Evolutionary conservation across 1,140 invertebrate genomes (phyloP).

Genomic region (Ectropis grisescens): DNA sequence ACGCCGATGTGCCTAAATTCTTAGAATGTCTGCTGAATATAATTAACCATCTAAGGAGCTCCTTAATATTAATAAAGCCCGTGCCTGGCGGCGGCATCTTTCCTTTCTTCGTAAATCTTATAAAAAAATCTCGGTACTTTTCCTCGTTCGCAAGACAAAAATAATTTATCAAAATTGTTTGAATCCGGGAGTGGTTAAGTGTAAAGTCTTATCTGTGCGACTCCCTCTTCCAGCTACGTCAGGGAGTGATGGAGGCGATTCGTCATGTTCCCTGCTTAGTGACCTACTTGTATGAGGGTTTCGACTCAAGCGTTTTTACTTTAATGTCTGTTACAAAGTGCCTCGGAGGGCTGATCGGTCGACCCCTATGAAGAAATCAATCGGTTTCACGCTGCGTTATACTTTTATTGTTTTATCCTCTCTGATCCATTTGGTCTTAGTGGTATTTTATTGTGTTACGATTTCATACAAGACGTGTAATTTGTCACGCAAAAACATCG

Average conservation of each 20-base stretch:
- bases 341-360: conserved; percentile 12
- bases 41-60: conserved; percentile 33
- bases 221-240: conserved; percentile 17
- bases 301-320: conserved; percentile 14
- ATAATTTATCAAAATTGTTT: conserved; percentile 18
- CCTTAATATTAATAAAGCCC: conserved; percentile 28
- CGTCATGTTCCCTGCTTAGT: conserved; percentile 35
- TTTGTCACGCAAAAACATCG: no score
- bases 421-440: conserved; percentile 8
- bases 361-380: conserved; percentile 23
- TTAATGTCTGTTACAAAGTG: conserved; percentile 14
- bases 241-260: conserved; percentile 38
- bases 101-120: conserved; percentile 1
- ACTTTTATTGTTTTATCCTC: conserved; percentile 25
- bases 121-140: conserved; percentile 6
- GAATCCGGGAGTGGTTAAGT: conserved; percentile 15
- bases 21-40: conserved; percentile 47
- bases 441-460: no score
- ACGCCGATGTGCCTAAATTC: conserved; percentile 38
- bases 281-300: conserved; percentile 25
- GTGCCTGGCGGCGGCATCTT: conserved; percentile 1
- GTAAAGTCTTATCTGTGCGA: conserved; percentile 28
- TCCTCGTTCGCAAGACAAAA: conserved; percentile 11
- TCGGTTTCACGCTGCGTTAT: conserved; percentile 18
- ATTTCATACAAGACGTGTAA: no score